Evolutionary conservation across 2,888 invertebrate genomes (phyloP).

Genomic region (Synanthedon vespiformis): DNA sequence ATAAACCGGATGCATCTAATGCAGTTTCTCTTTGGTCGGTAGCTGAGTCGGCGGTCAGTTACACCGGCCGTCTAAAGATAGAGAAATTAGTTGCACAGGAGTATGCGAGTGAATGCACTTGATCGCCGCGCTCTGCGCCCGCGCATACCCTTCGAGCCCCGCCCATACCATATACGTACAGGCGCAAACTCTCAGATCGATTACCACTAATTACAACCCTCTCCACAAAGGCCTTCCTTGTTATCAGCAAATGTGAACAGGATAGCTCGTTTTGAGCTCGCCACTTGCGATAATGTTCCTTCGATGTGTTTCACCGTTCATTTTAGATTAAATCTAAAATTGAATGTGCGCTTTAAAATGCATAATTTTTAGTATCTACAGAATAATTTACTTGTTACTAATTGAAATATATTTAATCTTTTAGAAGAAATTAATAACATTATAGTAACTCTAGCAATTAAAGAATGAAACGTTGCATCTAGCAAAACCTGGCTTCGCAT

Average conservation of each 20-base stretch:
- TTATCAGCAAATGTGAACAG: neutral
- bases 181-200: conserved; percentile 60
- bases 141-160: conserved; percentile 17
- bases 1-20: conserved; percentile 62
- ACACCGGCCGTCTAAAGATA: conserved; percentile 64
- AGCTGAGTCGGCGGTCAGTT: conserved; percentile 51
- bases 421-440: no score
- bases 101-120: conserved; percentile 52
- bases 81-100: conserved; percentile 62
- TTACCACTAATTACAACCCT: conserved; percentile 62
- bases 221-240: conserved; percentile 3
- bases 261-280: neutral
- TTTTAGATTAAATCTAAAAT: no score
- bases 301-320: no score
- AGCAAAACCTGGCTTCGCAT: no score
- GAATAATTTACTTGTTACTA: no score
- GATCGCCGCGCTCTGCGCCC: conserved; percentile 16
- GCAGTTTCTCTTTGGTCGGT: conserved; percentile 60
- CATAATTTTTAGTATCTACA: no score
- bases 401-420: no score
- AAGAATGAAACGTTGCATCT: no score
- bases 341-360: no score
- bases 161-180: conserved; percentile 53
- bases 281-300: no score
- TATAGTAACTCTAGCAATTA: no score